Evolutionary conservation across 1,140 invertebrate species (phyloP), one percentile per base, ranked within the genome.

Genomic region (Stenopsyche tienmushanensis): DNA sequence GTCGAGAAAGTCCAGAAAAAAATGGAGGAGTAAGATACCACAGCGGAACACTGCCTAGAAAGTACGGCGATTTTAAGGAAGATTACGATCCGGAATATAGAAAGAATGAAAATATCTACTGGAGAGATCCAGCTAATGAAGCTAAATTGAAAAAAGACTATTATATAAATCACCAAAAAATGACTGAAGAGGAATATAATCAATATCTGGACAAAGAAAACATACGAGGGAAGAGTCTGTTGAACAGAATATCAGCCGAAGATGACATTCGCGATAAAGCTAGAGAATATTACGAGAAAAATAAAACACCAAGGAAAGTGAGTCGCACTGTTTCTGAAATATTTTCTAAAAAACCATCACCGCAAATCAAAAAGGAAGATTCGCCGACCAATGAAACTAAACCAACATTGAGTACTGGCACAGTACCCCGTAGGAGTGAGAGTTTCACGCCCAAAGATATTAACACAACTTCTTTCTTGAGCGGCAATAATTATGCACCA

Each of bases 121-220:
- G 78, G 78, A 72, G 76, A 63, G 76, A 80, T 69, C 76, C 75
- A 1, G 72, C 67, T 26, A 74, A 72, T 1, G 76, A 72, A 64
- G 78, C 79, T 65, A 76, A 78, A 59, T 75, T 79, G 58, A 73
- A 73, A 50, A 79, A 75, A 71, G 78, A 80, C 47, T 80, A 73
- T 58, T 75, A 78, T 2, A 60, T 80, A 10, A 76, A 79, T 47
- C 78, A 80, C 44, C 77, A 76, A 25, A 77, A 76, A 17, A 69
- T 80, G 1, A 73, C 71, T 1, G 76, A 79, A 72, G 76, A 78
- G 57, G 77, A 79, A 42, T 80, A 79, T 59, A 72, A 80, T 57
- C 26, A 41, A 10, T 66, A 76, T 71, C 63, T 68, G 71, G 5
- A 78, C 76, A 66, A 78, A 73, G 60, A 78, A 69, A 67, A 62